Conservation (phyloP, 2,888 invertebrate genomes). For the Agrenia bidenticulata region DNA sequence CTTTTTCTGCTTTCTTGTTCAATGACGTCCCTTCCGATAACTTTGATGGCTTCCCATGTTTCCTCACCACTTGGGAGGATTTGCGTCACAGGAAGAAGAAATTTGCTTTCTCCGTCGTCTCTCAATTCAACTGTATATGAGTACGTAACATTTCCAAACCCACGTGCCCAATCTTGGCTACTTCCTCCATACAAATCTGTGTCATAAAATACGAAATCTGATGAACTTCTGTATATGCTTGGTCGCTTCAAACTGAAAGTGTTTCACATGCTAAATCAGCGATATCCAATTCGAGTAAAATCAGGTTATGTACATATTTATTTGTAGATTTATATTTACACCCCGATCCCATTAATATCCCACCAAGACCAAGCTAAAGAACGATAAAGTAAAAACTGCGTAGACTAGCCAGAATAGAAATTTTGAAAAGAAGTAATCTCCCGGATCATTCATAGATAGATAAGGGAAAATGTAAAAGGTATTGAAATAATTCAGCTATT, state of each 20-base stretch:
- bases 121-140: slow-evolving; percentile 47
- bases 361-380: background rate
- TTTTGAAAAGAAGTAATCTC: background rate
- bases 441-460: background rate
- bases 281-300: no score
- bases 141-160: slow-evolving; percentile 39
- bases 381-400: background rate
- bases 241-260: no score
- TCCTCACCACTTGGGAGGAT: slow-evolving; percentile 48
- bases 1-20: slow-evolving; percentile 1
- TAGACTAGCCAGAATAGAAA: background rate
- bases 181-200: slow-evolving; percentile 47
- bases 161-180: slow-evolving; percentile 48
- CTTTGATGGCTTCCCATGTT: slow-evolving; percentile 49
- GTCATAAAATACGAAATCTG: background rate
- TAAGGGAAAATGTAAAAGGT: no score
- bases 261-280: no score
- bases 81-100: slow-evolving; percentile 39
- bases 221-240: no score
- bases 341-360: background rate
- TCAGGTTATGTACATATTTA: no score
- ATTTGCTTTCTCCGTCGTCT: slow-evolving; percentile 45
- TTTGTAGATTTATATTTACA: background rate
- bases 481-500: background rate
- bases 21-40: slow-evolving; percentile 36